Evolutionary conservation across 2,113 vertebrate species (phyloP).

Genomic region (Labeo rohita): DNA sequence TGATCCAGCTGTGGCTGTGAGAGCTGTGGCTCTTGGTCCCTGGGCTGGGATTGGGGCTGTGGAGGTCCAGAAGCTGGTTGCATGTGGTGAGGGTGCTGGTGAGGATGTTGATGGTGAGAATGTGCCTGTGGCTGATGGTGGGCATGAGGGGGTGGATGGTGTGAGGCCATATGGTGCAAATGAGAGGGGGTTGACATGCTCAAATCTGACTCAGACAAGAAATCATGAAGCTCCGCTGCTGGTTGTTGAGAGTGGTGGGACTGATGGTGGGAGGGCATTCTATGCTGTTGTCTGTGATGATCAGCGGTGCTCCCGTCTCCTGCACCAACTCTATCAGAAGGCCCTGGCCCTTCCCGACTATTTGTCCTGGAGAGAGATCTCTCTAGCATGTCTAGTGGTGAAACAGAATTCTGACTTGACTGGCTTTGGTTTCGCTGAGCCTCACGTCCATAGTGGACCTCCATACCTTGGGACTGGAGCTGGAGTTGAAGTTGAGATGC

Average conservation of each 20-base stretch:
- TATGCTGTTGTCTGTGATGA: slow-evolving; percentile 69
- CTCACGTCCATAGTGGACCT: slow-evolving; percentile 78
- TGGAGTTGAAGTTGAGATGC: slow-evolving; percentile 82
- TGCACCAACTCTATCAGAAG: slow-evolving; percentile 63
- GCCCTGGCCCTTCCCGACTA: slow-evolving; percentile 62
- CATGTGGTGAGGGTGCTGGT: slow-evolving; percentile 67
- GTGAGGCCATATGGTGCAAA: slow-evolving; percentile 69
- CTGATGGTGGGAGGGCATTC: slow-evolving; percentile 71
- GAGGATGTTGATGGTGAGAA: slow-evolving; percentile 68
- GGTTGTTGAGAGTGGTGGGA: slow-evolving; percentile 65
- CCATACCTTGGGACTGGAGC: slow-evolving; percentile 78
- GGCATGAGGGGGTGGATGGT: slow-evolving; percentile 64
- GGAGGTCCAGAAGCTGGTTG: slow-evolving; percentile 60
- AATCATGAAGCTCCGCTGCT: slow-evolving; percentile 71
- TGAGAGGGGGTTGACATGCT: slow-evolving; percentile 68
- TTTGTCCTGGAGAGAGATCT: slow-evolving; percentile 71
- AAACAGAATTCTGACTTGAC: slow-evolving; percentile 72
- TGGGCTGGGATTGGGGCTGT: slow-evolving; percentile 63
- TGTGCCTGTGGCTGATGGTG: slow-evolving; percentile 69
- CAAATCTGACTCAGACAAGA: slow-evolving; percentile 72
- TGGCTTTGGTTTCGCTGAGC: slow-evolving; percentile 72
- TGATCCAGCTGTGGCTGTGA: slow-evolving; percentile 73
- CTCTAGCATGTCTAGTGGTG: slow-evolving; percentile 72
- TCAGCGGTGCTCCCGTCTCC: slow-evolving; percentile 62
- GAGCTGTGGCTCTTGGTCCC: slow-evolving; percentile 66